Base-by-base conservation (phyloP, 2,888 invertebrate species). In the Macropis europaea region DNA sequence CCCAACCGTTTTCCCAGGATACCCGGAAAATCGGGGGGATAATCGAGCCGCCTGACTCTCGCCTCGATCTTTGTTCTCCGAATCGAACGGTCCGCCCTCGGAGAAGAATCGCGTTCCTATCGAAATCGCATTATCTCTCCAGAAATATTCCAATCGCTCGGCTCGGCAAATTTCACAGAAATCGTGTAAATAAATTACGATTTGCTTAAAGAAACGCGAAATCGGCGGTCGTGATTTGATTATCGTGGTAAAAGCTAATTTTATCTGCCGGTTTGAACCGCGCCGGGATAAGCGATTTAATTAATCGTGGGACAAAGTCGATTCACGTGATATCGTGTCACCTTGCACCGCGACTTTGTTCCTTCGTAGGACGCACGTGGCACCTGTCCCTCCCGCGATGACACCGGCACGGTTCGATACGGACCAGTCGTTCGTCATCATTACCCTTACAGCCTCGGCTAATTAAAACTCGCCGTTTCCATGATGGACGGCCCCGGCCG, bases 401-500 rank as follows among this genome's bases (percentile, higher is more conserved):
- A 60, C 68, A 62, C 40, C 45, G 74, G 48, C 34, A 50, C n/a
- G n/a, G n/a, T 56, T 50, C 53, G 61, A 71, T 62, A 52, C 56
- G 56, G 56, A 43, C 60, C 45, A 42, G 40, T 77, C 72, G 60
- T 78, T 61, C 60, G 66, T 78, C 77, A 77, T 78, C 77, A 69
- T 77, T 77, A 72, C 50, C 43, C 9, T 30, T 13, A 7, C 22
- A 15, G 28, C 40, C 9, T 22, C 30, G n/a, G n/a, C 62, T 74
- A 78, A 78, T 77, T 78, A 75, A 77, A 78, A 78, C 60, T 69
- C 61, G 54, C 15, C 24, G 50, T 40, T 56, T 54, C n/a, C 48
- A 43, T 75, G 77, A 77, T 75, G 71, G 59, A 75, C 75, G 77
- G 74, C 54, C 57, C 40, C 48, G 34, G 32, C 57, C 28, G 38